These are phyloP conservation scores for Syrrhaptes paradoxus DNA, from an alignment of 2,113 vertebrate species.

Conservation along the genomic window DNA sequence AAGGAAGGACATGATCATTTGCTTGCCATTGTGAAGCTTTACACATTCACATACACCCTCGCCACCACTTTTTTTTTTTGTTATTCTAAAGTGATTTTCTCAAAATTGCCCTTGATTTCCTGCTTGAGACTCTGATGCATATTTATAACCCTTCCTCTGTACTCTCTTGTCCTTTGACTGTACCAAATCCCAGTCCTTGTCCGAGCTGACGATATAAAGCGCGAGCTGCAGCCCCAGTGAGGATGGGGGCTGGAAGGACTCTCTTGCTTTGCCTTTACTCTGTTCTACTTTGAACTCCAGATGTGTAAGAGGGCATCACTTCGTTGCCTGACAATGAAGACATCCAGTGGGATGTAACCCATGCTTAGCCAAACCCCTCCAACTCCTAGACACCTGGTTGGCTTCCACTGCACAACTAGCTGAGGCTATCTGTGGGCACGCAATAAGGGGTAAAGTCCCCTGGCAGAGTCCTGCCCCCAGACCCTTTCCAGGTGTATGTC, in stretches of 20 bases:
- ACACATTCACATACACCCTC: neutral
- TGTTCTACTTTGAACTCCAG: neutral
- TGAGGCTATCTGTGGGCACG: neutral
- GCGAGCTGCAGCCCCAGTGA: neutral
- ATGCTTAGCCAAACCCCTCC: neutral
- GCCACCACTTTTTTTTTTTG: neutral
- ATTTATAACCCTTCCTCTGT: slow-evolving; percentile 41
- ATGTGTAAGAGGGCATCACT: neutral
- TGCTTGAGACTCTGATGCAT: slow-evolving; percentile 30
- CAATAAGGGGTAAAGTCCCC: neutral
- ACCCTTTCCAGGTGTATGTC: neutral
- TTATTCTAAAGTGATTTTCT: slow-evolving; percentile 18
- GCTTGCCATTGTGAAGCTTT: neutral
- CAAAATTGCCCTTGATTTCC: slow-evolving; percentile 60
- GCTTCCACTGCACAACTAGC: neutral
- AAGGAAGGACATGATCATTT: neutral
- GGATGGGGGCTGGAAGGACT: neutral
- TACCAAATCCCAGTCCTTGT: neutral
- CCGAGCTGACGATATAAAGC: neutral
- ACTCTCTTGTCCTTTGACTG: slow-evolving; percentile 46
- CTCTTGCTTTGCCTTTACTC: neutral
- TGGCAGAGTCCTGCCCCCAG: neutral
- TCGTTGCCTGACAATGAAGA: neutral
- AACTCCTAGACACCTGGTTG: neutral
- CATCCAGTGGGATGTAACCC: neutral